A percentile compares a stretch with the other conserved stretches of the same genome.
Conservation (phyloP, 2,888 invertebrate species). For the Andrena bicolor region DNA sequence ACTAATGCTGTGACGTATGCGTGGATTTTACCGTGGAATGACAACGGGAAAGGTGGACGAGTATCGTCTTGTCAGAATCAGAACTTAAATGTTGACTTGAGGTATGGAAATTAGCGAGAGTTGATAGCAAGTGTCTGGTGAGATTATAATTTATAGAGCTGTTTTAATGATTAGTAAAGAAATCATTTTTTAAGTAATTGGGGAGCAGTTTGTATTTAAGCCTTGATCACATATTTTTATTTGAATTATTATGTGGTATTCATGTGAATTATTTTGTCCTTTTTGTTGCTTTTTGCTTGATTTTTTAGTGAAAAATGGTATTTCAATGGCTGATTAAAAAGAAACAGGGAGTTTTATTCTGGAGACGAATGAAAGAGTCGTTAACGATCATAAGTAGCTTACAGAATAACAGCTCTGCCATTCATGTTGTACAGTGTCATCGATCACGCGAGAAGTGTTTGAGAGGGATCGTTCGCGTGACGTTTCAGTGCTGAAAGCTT, state of each 20-base stretch:
- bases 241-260: too few relatives aligned
- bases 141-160: too few relatives aligned
- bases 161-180: too few relatives aligned
- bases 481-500: slow-evolving; percentile 37
- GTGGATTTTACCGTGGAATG: background rate
- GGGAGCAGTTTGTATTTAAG: too few relatives aligned
- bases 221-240: too few relatives aligned
- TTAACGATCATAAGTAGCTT: slow-evolving; percentile 41
- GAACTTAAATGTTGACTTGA: background rate
- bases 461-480: slow-evolving; percentile 17
- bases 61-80: background rate
- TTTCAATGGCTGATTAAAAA: background rate
- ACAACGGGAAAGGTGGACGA: too few relatives aligned
- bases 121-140: too few relatives aligned
- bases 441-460: slow-evolving; percentile 25
- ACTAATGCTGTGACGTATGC: background rate
- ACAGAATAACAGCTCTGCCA: slow-evolving; percentile 13
- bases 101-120: too few relatives aligned
- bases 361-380: background rate
- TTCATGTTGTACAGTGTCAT: slow-evolving; percentile 15
- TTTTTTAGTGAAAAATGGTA: background rate
- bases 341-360: background rate
- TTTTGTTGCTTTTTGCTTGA: too few relatives aligned
- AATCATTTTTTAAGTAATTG: too few relatives aligned
- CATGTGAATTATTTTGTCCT: too few relatives aligned